Base-by-base conservation (phyloP, 2,797 vertebrate genomes). In the Clamator glandarius region DNA sequence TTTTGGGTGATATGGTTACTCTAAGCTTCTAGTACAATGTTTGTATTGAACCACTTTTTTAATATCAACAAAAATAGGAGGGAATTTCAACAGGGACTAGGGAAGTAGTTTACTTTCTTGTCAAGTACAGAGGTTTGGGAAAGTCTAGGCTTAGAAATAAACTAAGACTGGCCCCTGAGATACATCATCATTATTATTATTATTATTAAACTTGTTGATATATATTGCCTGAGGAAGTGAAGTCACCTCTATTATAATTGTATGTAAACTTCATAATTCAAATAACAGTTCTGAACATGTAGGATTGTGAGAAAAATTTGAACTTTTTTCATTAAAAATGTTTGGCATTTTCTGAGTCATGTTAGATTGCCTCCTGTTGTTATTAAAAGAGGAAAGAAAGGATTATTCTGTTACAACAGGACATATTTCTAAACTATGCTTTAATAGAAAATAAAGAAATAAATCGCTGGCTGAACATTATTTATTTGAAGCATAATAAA, bases 281-380 rank as follows among this genome's bases (percentile, higher is more conserved):
- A 76, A 48, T 80, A 73, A 84, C 62, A 39, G 35, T 85, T 93
- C 72, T 77, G 84, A 59, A 93, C 88, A 31, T 72, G 52, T 41
- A 85, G 78, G 93, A 89, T 96, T 96, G 92, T 97, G 95, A 96
- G 96, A 97, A 97, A 97, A 87, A 39, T 89, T 95, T 95, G 92
- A 97, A 96, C 89, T 97, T 81, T 52, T 64, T 96, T 62, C 80
- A 87, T 89, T 93, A 59, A 89, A 97, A 95, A 95, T 87, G 15
- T 85, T 89, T 68, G 54, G 72, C 79, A 94, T 97, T 96, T 97
- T 94, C 73, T 86, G 93, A 85, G 69, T 75, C 19, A 15, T 66
- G 76, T 77, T 89, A 69, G 51, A 88, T 54, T 92, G 51, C 50
- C 73, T 95, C 66, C 41, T 95, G 72, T 93, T 92, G 64, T 86